Evolutionary conservation across 37 sponge, comb jelly and placozoan genomes (phyloP).

Genomic region (Diacarnus erythraeanus): DNA sequence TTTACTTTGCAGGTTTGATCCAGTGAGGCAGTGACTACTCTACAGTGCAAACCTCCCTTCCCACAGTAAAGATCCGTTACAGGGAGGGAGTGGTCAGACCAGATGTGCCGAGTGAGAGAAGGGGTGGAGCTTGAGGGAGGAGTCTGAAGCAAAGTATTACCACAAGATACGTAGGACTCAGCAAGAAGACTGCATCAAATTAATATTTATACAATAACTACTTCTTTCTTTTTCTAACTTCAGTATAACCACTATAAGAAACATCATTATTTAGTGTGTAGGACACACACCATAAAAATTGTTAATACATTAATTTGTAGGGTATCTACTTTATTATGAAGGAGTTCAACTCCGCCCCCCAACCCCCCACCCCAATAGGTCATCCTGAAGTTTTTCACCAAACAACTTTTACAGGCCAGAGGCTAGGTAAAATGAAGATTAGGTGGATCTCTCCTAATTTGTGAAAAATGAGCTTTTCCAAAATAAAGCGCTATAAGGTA

Average conservation of each 20-base stretch:
- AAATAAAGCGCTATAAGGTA: too few relatives aligned
- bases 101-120: constrained; percentile 47
- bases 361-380: too few relatives aligned
- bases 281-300: not conserved
- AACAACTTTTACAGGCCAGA: too few relatives aligned
- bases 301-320: too few relatives aligned
- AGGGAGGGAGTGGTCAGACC: constrained; percentile 83
- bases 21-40: constrained; percentile 77
- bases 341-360: too few relatives aligned
- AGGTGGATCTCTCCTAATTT: too few relatives aligned
- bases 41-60: constrained; percentile 42
- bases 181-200: constrained; percentile 60
- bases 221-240: too few relatives aligned
- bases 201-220: too few relatives aligned
- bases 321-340: too few relatives aligned
- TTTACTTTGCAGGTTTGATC: constrained; percentile 91
- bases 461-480: too few relatives aligned
- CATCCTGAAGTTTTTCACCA: too few relatives aligned
- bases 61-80: constrained; percentile 80
- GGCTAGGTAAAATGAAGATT: too few relatives aligned
- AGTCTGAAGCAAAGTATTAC: not conserved
- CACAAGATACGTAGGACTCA: constrained; percentile 25
- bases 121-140: not conserved
- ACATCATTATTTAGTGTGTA: not conserved
- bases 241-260: not conserved